Evolutionary conservation across 2,797 vertebrate species (phyloP).

Genomic region (Melanotaenia boesemani): DNA sequence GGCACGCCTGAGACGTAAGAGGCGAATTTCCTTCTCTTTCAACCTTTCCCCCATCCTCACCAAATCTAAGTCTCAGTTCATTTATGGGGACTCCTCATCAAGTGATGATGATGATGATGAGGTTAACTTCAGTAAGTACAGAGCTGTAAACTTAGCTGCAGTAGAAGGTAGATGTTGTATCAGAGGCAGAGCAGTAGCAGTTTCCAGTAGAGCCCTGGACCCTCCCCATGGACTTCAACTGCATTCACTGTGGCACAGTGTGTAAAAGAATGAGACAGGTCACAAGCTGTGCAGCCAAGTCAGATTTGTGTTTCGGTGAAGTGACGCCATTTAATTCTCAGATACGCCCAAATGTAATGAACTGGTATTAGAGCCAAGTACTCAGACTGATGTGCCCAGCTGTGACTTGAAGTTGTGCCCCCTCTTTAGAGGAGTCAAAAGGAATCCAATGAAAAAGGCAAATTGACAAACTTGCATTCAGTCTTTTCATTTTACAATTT

Average conservation of each 20-base stretch:
- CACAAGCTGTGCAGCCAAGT: neutral
- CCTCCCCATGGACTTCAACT: neutral
- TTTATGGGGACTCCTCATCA: conserved; percentile 91
- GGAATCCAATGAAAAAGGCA: neutral
- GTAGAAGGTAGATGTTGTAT: conserved; percentile 51
- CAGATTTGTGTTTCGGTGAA: conserved; percentile 11
- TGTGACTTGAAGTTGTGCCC: neutral
- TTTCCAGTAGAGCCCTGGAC: conserved; percentile 28
- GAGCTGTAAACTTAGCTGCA: conserved; percentile 10
- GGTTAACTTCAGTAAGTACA: conserved; percentile 90
- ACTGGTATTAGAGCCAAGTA: neutral
- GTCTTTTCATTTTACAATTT: conserved; percentile 3
- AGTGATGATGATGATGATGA: conserved; percentile 97
- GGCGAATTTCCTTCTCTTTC: conserved; percentile 92
- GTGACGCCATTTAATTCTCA: neutral
- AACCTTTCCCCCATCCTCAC: conserved; percentile 91
- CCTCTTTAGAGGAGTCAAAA: neutral
- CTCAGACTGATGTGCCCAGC: neutral
- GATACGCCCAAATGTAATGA: conserved; percentile 3
- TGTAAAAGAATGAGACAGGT: conserved; percentile 3
- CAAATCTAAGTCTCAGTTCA: conserved; percentile 90
- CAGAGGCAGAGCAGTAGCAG: conserved; percentile 29
- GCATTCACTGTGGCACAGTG: neutral
- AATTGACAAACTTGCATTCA: neutral
- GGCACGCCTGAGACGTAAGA: conserved; percentile 84